Percentiles rank a stretch among this genome's conserved stretches.
These are phyloP conservation scores for Gryllus bimaculatus DNA, from an alignment of 1,140 invertebrate genomes.

Conservation along the genomic window DNA sequence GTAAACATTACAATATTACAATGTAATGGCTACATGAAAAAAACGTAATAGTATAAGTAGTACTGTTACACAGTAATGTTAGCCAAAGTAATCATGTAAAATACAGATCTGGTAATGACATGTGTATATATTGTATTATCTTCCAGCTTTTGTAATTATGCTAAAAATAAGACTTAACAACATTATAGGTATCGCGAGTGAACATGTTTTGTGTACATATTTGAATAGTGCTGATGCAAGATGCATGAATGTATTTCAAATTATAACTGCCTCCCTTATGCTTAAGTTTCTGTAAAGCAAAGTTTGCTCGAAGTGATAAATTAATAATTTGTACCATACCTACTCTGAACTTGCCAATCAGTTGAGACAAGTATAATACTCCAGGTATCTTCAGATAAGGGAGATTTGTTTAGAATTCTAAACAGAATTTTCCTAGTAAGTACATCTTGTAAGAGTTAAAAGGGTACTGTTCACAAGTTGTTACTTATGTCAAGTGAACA, in stretches of 20 bases:
- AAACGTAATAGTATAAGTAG: neutral
- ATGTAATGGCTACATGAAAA: slow-evolving; percentile 8
- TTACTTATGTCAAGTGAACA: too few species aligned
- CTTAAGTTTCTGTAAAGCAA: neutral
- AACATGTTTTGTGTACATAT: slow-evolving; percentile 18
- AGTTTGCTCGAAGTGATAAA: too few species aligned
- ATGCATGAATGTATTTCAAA: slow-evolving; percentile 10
- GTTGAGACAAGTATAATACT: too few species aligned
- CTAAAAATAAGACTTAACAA: neutral
- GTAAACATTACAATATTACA: neutral
- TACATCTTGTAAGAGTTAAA: too few species aligned
- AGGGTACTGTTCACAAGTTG: too few species aligned
- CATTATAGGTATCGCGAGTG: neutral
- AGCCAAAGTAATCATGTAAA: slow-evolving; percentile 10
- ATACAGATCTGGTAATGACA: neutral
- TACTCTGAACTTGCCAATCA: too few species aligned
- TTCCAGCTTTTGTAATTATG: slow-evolving; percentile 20
- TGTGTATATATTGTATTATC: slow-evolving; percentile 20
- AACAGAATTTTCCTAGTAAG: too few species aligned
- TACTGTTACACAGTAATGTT: neutral
- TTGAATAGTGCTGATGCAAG: slow-evolving; percentile 12
- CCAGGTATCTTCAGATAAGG: too few species aligned
- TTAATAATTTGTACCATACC: too few species aligned
- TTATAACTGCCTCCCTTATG: neutral
- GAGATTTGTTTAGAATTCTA: too few species aligned